Percentiles rank a stretch among this genome's conserved stretches.
Evolutionary conservation across 2,113 vertebrate genomes (phyloP).

Genomic region (Istiophorus platypterus): DNA sequence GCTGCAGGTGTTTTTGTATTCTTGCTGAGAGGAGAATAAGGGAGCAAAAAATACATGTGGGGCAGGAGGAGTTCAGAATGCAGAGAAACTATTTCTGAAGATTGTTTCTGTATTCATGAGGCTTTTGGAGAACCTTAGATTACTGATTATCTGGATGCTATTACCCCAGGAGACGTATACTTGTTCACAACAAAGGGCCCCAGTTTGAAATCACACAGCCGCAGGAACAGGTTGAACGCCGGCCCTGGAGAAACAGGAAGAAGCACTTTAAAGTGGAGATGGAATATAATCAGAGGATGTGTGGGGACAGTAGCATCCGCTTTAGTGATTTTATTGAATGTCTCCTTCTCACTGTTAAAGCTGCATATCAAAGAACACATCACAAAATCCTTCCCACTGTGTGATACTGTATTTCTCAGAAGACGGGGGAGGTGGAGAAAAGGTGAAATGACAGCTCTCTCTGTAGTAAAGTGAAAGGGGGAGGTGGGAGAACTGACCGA

Average conservation of each 20-base stretch:
- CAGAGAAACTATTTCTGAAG: slow-evolving; percentile 49
- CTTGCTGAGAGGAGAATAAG: slow-evolving; percentile 50
- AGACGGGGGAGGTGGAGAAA: slow-evolving; percentile 7
- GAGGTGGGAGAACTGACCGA: slow-evolving; percentile 79
- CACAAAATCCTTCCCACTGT: not conserved
- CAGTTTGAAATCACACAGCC: slow-evolving; percentile 87
- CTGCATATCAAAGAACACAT: slow-evolving; percentile 55
- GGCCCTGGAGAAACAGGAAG: slow-evolving; percentile 83
- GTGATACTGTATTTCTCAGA: slow-evolving; percentile 35
- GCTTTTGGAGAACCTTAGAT: slow-evolving; percentile 58
- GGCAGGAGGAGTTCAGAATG: slow-evolving; percentile 30
- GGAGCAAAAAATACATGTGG: slow-evolving; percentile 34
- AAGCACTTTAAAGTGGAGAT: slow-evolving; percentile 57
- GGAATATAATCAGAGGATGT: slow-evolving; percentile 39
- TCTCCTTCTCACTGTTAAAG: slow-evolving; percentile 35
- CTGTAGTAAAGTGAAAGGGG: slow-evolving; percentile 5
- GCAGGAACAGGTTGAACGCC: slow-evolving; percentile 90
- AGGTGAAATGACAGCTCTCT: slow-evolving; percentile 40
- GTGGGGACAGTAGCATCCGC: slow-evolving; percentile 45
- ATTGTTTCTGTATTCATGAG: slow-evolving; percentile 57
- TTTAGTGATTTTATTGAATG: slow-evolving; percentile 49
- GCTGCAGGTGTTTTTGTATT: slow-evolving; percentile 54
- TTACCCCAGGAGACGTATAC: slow-evolving; percentile 89
- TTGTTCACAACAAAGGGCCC: slow-evolving; percentile 89
- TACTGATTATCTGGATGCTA: slow-evolving; percentile 67